Base-by-base conservation (phyloP, 2,797 vertebrate species). In the Anisognathus igniventris region DNA sequence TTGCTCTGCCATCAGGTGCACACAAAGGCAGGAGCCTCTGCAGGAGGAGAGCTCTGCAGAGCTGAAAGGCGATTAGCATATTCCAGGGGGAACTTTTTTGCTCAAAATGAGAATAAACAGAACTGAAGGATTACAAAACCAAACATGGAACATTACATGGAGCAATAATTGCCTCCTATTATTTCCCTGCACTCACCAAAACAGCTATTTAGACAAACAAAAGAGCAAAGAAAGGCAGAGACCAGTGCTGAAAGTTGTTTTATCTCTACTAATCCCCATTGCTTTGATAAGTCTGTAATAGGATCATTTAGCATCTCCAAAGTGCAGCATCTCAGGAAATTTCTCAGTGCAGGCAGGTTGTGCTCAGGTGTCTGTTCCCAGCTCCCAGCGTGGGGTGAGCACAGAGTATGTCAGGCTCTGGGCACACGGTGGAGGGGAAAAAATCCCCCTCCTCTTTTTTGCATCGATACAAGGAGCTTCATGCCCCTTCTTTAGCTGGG, bases 91-190 rank as follows among this genome's bases (percentile, higher is more conserved):
- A 98, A 88, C 94, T 96, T 95, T 94, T 97, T 97, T 96, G 96
- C 97, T 97, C 95, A 94, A 97, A 97, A 97, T 87, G 97, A 97
- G 97, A 98, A 97, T 97, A 97, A 98, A 98, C 78, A 61, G 95
- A 96, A 97, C 97, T 48, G 97, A 88, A 97, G 98, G 98, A 98
- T 98, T 98, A 98, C 97, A 98, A 97, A 98, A 96, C 97, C 92
- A 96, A 98, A 98, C 98, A 98, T 11, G 93, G 96, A 97, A 95
- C 96, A 96, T 96, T 98, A 98, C 98, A 98, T 96, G 97, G 95
- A 96, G 90, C 97, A 96, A 97, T 98, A 98, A 98, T 98, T 98
- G 97, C 97, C 94, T 98, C 95, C 96, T 95, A 97, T 98, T 98
- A 97, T 98, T 97, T 96, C 97, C 95, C 97, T 90, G 96, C 96